phyloP scores from a whole-genome alignment of 2,888 invertebrate genomes.

The Pseudanteris insignis region DNA sequence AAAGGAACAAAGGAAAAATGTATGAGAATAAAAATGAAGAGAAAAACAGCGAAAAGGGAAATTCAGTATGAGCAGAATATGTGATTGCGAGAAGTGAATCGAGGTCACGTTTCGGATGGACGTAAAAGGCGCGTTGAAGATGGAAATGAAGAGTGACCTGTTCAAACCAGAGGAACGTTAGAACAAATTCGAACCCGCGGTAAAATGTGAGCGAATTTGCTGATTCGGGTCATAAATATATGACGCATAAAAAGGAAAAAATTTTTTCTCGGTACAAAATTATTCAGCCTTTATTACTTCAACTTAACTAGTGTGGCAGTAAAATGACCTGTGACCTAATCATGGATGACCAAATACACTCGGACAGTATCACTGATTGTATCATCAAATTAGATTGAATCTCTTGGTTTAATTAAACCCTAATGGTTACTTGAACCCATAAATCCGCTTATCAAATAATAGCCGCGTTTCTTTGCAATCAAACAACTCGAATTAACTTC shows the following conservation, averaged over 20 bases:
- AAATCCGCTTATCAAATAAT: too few species aligned
- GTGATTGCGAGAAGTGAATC: conserved; percentile 25
- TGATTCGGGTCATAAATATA: neutral
- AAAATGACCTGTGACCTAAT: too few species aligned
- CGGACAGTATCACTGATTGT: too few species aligned
- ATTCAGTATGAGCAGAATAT: conserved; percentile 25
- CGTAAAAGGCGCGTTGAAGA: conserved; percentile 26
- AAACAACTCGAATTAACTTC: too few species aligned
- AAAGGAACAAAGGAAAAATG: neutral
- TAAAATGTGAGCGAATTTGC: neutral
- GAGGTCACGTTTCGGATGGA: conserved; percentile 31
- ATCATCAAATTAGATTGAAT: too few species aligned
- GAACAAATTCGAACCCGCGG: neutral
- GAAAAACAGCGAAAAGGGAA: conserved; percentile 7
- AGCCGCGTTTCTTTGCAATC: too few species aligned
- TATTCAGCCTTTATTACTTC: too few species aligned
- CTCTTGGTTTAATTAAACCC: too few species aligned
- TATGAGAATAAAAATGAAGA: conserved; percentile 3
- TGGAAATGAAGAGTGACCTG: conserved; percentile 28
- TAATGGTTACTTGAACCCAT: too few species aligned
- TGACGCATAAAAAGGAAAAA: neutral
- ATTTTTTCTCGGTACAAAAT: too few species aligned
- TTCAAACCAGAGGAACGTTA: conserved; percentile 15
- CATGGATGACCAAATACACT: too few species aligned
- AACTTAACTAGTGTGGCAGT: neutral